These are phyloP conservation scores for Rhodinocichla rosea DNA, from an alignment of 2,113 vertebrate species.

Conservation along the genomic window DNA sequence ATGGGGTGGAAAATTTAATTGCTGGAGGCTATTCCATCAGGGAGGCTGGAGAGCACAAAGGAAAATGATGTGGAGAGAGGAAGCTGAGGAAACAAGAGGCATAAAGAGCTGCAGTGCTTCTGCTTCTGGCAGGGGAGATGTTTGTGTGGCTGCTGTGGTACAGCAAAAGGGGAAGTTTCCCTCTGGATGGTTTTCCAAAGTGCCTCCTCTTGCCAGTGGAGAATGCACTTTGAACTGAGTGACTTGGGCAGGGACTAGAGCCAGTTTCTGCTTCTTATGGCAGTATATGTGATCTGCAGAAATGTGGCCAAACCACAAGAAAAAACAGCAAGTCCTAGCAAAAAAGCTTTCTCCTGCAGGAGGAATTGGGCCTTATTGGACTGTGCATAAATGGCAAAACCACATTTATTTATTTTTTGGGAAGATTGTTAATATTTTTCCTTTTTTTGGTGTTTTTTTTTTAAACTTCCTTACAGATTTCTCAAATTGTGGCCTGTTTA, in stretches of 20 bases:
- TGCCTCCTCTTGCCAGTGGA: not conserved
- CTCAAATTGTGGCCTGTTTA: rapidly evolving
- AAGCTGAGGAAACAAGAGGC: not conserved
- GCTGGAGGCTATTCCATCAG: not conserved
- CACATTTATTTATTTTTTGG: not conserved
- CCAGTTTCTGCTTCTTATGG: not conserved
- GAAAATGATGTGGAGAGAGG: not conserved
- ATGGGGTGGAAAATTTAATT: conserved; percentile 55
- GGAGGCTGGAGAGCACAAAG: not conserved
- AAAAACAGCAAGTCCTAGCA: not conserved
- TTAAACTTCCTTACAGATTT: not conserved
- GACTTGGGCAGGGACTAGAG: not conserved
- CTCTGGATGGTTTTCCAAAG: rapidly evolving
- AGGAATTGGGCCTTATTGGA: not conserved
- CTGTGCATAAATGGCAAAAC: not conserved
- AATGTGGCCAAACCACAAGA: not conserved
- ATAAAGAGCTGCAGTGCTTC: not conserved
- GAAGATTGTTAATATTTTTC: not conserved
- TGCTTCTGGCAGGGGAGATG: not conserved
- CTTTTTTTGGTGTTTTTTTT: rapidly evolving
- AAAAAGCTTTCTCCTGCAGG: not conserved
- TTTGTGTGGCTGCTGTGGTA: not conserved
- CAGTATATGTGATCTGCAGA: not conserved
- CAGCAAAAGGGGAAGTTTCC: not conserved
- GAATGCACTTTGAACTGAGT: not conserved